Evolutionary conservation across 2,888 invertebrate genomes (phyloP).

Genomic region (Melanotus villosus): DNA sequence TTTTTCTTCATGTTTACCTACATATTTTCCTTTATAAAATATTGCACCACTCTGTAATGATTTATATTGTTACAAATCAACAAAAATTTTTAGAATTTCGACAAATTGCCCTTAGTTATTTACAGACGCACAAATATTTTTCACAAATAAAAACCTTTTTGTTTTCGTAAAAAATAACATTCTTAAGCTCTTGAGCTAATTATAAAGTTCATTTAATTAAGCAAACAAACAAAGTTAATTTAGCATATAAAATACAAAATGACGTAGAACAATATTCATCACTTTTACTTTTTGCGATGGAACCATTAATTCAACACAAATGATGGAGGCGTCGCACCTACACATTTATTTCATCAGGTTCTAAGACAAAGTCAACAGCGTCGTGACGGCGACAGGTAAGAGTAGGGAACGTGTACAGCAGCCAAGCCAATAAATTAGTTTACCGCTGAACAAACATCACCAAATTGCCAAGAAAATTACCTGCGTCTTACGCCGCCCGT

Average conservation of each 20-base stretch:
- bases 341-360: conserved; percentile 50
- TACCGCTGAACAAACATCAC: conserved; percentile 64
- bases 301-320: conserved; percentile 52
- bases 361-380: conserved; percentile 49
- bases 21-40: too few species aligned
- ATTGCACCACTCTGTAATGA: too few species aligned
- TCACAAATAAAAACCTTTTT: too few species aligned
- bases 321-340: conserved; percentile 53
- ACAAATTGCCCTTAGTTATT: too few species aligned
- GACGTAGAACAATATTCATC: background rate
- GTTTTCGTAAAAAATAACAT: too few species aligned
- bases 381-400: conserved; percentile 55
- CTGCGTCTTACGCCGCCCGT: conserved; percentile 61
- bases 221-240: too few species aligned
- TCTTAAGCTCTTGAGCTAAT: too few species aligned
- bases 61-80: too few species aligned
- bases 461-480: conserved; percentile 67
- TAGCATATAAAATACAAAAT: too few species aligned
- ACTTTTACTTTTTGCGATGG: conserved; percentile 22
- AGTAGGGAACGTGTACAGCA: conserved; percentile 50
- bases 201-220: too few species aligned
- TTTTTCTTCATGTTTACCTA: too few species aligned
- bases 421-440: conserved; percentile 61
- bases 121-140: too few species aligned
- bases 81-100: background rate